These are phyloP conservation scores for Phanerotoma sp. DNA, from an alignment of 2,888 invertebrate genomes.

Conservation along the genomic window DNA sequence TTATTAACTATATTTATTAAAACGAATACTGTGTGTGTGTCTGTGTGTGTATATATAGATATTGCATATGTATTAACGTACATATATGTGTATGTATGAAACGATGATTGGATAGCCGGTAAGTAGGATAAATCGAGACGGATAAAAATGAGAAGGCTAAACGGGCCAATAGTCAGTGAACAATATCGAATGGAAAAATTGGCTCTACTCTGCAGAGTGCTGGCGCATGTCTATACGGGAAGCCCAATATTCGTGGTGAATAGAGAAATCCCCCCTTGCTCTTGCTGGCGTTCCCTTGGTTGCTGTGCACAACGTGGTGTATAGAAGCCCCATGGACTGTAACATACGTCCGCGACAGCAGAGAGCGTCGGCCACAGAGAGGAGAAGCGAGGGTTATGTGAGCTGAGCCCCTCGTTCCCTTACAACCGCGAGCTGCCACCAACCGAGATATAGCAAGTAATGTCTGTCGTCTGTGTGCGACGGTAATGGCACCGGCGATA, in stretches of 20 bases:
- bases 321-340: conserved; percentile 19
- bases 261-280: background rate
- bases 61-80: too few species aligned
- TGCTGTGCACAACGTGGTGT: conserved; percentile 20
- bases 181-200: conserved; percentile 24
- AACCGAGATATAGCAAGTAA: conserved; percentile 1
- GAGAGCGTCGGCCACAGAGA: conserved; percentile 12
- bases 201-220: conserved; percentile 11
- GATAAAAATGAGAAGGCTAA: background rate
- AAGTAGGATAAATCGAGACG: background rate
- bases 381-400: conserved; percentile 6
- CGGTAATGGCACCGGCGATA: conserved; percentile 11
- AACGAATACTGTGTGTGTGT: background rate
- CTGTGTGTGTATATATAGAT: background rate
- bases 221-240: conserved; percentile 24
- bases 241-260: conserved; percentile 12
- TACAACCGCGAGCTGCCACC: conserved; percentile 7
- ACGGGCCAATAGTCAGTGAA: background rate
- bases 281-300: background rate
- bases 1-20: too few species aligned
- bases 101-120: background rate
- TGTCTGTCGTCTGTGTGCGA: conserved; percentile 10
- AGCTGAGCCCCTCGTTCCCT: background rate
- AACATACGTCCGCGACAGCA: conserved; percentile 23
- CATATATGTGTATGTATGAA: too few species aligned